Base-by-base conservation (phyloP, 1,140 invertebrate species). In the Lepidurus couesii region DNA sequence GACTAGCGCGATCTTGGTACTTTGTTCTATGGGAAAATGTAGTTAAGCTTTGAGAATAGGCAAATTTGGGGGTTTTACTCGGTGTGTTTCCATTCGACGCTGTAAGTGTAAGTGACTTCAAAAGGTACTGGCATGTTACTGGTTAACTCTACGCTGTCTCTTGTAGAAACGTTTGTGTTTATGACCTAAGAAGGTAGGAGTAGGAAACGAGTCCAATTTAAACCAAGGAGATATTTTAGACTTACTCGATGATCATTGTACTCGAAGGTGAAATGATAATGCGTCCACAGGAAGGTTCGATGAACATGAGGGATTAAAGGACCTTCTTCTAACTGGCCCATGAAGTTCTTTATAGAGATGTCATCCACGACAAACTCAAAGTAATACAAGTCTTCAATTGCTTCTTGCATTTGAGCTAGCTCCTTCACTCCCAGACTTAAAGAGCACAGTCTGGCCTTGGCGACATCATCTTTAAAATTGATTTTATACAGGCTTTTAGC, bases 291-390 rank as follows among this genome's bases (percentile, higher is more conserved):
- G 77, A 83, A 86, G 7, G 87, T 82, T 80, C 87, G 86, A 81
- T 88, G 88, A 34, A 83, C 85, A 80, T 88, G 88, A 21, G 88
- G 88, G 26, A 88, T 82, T 81, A 88, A 85, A 11, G 86, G 85
- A 16, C 85, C 84, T 81, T 88, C 88, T 79, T 88, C 86, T 24
- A 88, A 81, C 78, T 87, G 86, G 0, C 88, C 88, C 75, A 88
- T 84, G 80, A 88, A 88, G 34, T 87, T 87, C 81, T 87, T 81
- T 7, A 88, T 83, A 16, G 87, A 86, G 76, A 88, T 84, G 47
- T 88, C 87, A 84, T 88, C 86, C 73, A 88, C 81, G 42, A 88
- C 86, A 85, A 88, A 88, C 81, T 88, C 88, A 84, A 87, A 88
- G 82, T 88, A 88, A 81, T 88, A 88, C 6, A 87, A 83, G 82